A percentile compares a stretch with the other conserved stretches of the same genome.
phyloP scores from a whole-genome alignment of 1,140 invertebrate species.

The Pseudachorutes palmiensis region DNA sequence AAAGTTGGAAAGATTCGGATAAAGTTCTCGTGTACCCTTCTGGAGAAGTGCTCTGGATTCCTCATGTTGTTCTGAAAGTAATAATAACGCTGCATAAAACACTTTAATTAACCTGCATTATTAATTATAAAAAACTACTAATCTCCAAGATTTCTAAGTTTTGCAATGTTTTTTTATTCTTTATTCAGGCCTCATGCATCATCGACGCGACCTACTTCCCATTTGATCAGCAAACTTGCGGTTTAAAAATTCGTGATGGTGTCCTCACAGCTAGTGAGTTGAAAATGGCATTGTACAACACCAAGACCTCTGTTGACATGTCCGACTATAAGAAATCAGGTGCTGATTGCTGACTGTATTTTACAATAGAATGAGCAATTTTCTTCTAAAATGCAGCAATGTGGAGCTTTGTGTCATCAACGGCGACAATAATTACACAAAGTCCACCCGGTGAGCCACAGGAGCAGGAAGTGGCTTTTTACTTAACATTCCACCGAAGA shows the following conservation, averaged over 20 bases:
- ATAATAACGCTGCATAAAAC: too few relatives aligned
- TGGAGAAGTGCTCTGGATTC: neutral
- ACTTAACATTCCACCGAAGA: neutral
- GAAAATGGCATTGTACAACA: neutral
- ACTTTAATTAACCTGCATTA: neutral
- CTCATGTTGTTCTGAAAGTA: neutral
- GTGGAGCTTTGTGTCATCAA: neutral
- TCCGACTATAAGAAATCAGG: constrained; percentile 5
- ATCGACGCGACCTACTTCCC: constrained; percentile 4
- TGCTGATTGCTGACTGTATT: neutral
- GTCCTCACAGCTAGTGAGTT: neutral
- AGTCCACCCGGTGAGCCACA: neutral
- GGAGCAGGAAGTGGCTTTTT: neutral
- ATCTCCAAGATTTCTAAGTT: neutral
- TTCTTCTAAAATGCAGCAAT: neutral
- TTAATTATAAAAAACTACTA: neutral
- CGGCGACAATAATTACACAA: neutral
- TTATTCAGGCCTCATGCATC: neutral
- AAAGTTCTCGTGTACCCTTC: constrained; percentile 1
- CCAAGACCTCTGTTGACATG: neutral
- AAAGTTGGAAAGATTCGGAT: neutral
- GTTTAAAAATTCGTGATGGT: neutral
- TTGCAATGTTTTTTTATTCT: neutral
- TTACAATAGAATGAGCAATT: neutral
- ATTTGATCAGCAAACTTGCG: constrained; percentile 10